A percentile compares a stretch with the other conserved stretches of the same genome.
These are phyloP conservation scores for Elaphurus davidianus DNA, from an alignment of 2,113 vertebrate genomes.

Conservation along the genomic window DNA sequence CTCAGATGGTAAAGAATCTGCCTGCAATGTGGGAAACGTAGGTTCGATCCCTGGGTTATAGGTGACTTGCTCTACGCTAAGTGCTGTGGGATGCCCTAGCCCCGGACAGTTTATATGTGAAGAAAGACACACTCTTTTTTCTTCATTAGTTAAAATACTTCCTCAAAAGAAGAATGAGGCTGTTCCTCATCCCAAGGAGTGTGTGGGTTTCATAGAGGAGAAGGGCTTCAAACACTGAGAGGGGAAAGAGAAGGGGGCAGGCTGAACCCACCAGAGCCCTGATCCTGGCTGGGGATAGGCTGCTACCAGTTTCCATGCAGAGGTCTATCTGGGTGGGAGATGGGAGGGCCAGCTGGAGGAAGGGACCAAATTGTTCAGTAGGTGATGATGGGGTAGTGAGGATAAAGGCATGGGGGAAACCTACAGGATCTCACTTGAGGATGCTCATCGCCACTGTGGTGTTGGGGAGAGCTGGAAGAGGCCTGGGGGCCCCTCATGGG, in stretches of 20 bases:
- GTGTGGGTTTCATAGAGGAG: neutral
- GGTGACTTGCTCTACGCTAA: neutral
- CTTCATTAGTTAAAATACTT: neutral
- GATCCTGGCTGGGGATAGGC: too few relatives aligned
- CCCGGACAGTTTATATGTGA: accelerated
- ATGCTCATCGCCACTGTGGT: neutral
- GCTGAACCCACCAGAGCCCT: neutral
- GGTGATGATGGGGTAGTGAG: neutral
- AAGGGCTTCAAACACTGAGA: neutral
- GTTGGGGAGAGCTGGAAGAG: neutral
- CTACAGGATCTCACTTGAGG: neutral
- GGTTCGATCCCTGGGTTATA: neutral
- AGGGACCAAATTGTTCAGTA: neutral
- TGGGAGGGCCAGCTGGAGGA: neutral
- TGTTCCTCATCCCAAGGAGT: neutral
- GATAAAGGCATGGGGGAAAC: neutral
- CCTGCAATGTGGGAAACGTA: neutral
- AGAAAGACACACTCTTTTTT: neutral
- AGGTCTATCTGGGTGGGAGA: neutral
- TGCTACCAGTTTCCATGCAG: neutral
- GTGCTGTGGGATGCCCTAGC: neutral
- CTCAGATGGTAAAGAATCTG: neutral
- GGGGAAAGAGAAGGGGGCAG: too few relatives aligned
- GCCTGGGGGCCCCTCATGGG: neutral
- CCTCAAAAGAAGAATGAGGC: neutral